Conservation (phyloP, 2,888 invertebrate species). For the Lasioglossum leucozonium region DNA sequence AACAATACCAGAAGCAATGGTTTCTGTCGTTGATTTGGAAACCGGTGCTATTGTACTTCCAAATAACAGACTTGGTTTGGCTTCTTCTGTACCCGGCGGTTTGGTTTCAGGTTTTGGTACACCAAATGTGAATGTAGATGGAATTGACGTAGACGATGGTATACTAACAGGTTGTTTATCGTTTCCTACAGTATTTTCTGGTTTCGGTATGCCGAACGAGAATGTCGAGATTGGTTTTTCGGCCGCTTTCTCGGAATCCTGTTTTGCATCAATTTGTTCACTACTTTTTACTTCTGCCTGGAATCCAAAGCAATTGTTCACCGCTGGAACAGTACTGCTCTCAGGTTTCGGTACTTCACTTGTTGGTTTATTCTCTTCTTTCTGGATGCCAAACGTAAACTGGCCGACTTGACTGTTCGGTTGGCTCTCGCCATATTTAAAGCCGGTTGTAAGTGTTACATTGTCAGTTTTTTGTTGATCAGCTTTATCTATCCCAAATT, state of each 20-base stretch:
- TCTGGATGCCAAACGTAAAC: constrained; percentile 68
- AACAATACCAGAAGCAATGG: constrained; percentile 28
- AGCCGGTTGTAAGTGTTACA: constrained; percentile 74
- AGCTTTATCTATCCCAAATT: constrained; percentile 85
- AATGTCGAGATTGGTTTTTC: constrained; percentile 59
- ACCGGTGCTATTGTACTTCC: constrained; percentile 45
- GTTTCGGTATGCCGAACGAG: constrained; percentile 78
- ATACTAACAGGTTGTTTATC: constrained; percentile 48
- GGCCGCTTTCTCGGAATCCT: constrained; percentile 43
- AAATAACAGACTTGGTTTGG: constrained; percentile 42
- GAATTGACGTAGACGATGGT: constrained; percentile 22
- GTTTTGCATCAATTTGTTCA: constrained; percentile 53
- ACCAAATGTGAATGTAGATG: constrained; percentile 78
- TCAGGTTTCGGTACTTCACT: constrained; percentile 46
- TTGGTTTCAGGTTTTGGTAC: constrained; percentile 42
- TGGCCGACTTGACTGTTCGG: constrained; percentile 43
- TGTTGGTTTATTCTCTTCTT: constrained; percentile 50
- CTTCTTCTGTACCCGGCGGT: constrained; percentile 32
- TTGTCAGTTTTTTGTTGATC: constrained; percentile 66
- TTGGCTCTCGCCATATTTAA: constrained; percentile 81
- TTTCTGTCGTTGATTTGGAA: constrained; percentile 37
- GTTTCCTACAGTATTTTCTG: constrained; percentile 30
- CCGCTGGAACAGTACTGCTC: constrained; percentile 32
- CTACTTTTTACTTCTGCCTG: constrained; percentile 51
- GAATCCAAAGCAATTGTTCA: constrained; percentile 50